Evolutionary conservation across 1,140 invertebrate species (phyloP).

Genomic region (Camponotus floridanus): DNA sequence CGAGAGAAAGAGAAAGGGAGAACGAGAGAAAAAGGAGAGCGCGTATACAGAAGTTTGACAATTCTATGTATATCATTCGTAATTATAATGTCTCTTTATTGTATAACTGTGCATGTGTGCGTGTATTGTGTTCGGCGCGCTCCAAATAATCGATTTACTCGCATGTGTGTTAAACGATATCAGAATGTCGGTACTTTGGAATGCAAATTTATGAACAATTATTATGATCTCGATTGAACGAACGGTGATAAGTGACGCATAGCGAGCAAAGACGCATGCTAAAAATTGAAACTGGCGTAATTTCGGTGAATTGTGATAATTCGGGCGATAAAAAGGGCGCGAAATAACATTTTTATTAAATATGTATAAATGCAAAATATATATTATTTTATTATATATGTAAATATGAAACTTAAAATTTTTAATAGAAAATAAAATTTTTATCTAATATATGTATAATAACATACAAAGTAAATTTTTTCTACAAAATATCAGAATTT

Average conservation of each 20-base stretch:
- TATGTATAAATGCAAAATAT: neutral
- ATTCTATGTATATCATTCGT: constrained; percentile 72
- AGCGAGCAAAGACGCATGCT: neutral
- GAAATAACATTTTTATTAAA: constrained; percentile 12
- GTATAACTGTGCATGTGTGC: constrained; percentile 70
- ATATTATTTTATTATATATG: neutral
- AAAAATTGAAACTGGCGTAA: constrained; percentile 24
- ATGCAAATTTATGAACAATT: neutral
- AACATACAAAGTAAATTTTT: neutral
- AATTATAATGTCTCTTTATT: constrained; percentile 74
- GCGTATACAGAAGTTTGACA: constrained; percentile 22
- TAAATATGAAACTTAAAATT: neutral
- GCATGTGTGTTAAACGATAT: constrained; percentile 47
- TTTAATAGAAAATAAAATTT: neutral
- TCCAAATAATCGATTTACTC: constrained; percentile 60
- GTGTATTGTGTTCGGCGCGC: constrained; percentile 16
- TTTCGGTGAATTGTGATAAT: constrained; percentile 7
- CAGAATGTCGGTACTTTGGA: constrained; percentile 16
- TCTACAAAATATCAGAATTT: neutral
- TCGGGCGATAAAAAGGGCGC: neutral
- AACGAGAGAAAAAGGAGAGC: constrained; percentile 21
- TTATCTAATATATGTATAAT: constrained; percentile 19
- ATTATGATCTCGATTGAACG: constrained; percentile 25
- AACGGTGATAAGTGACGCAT: constrained; percentile 11
- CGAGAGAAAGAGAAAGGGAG: constrained; percentile 37